A percentile compares a stretch with the other conserved stretches of the same genome.
These are phyloP conservation scores for Anser cygnoides DNA, from an alignment of 2,113 vertebrate genomes.

Conservation along the genomic window DNA sequence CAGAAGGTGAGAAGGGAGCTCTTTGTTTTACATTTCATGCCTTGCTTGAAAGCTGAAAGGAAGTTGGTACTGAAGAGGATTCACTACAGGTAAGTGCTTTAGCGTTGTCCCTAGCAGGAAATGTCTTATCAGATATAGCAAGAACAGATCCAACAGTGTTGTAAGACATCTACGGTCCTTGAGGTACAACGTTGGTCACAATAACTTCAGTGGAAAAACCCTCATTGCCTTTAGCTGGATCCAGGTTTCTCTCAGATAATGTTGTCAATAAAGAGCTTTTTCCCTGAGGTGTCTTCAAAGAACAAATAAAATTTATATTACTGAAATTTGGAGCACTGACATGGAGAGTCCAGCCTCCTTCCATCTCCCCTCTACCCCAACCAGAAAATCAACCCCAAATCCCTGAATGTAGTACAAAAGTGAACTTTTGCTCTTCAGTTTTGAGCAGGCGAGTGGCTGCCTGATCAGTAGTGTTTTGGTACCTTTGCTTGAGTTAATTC, in stretches of 20 bases:
- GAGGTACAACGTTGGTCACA: not conserved
- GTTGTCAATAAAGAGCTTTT: not conserved
- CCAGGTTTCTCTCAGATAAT: not conserved
- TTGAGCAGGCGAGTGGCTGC: not conserved
- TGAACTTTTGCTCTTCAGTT: not conserved
- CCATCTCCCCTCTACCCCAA: fast-evolving
- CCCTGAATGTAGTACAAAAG: not conserved
- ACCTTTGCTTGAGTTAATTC: not conserved
- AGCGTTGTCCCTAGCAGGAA: not conserved
- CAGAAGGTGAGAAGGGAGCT: not conserved
- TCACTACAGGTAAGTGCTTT: not conserved
- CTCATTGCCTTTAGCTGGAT: not conserved
- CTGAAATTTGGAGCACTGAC: not conserved
- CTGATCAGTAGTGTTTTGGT: not conserved
- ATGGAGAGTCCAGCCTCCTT: fast-evolving
- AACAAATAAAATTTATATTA: not conserved
- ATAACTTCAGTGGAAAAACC: not conserved
- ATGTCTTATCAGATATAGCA: not conserved
- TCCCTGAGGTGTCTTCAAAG: not conserved
- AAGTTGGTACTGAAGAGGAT: not conserved
- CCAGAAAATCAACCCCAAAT: not conserved
- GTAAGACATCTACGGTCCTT: not conserved
- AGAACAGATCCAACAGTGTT: not conserved
- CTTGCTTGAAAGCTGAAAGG: not conserved
- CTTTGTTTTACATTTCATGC: not conserved